These are phyloP conservation scores for Heliothis subflexa DNA, from an alignment of 1,140 invertebrate genomes.

Conservation along the genomic window DNA sequence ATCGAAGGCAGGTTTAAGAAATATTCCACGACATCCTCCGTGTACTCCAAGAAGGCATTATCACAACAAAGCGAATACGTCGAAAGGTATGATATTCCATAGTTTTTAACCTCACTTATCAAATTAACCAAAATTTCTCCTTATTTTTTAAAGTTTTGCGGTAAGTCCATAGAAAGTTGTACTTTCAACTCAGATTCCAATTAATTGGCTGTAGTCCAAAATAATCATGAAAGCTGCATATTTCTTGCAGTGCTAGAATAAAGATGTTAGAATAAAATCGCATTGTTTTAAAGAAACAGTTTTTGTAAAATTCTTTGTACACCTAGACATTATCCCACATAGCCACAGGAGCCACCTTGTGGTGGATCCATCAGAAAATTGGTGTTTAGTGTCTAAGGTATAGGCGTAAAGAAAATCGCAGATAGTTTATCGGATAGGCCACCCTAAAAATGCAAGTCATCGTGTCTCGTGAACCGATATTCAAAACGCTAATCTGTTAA, in stretches of 20 bases:
- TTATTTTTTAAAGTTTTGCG: conserved; percentile 3
- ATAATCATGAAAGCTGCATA: neutral
- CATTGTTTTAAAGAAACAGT: too few relatives aligned
- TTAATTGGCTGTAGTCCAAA: neutral
- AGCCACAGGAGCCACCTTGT: too few relatives aligned
- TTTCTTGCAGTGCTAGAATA: neutral
- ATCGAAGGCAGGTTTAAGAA: conserved; percentile 84
- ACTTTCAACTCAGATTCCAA: conserved; percentile 12
- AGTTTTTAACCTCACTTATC: neutral
- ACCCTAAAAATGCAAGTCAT: too few relatives aligned
- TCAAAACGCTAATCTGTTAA: too few relatives aligned
- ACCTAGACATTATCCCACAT: too few relatives aligned
- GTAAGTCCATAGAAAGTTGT: conserved; percentile 1
- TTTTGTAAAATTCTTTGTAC: too few relatives aligned
- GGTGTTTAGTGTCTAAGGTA: too few relatives aligned
- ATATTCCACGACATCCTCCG: conserved; percentile 81
- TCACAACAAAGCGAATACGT: conserved; percentile 82
- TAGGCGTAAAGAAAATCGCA: too few relatives aligned
- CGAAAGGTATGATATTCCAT: conserved; percentile 69
- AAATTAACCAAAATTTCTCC: neutral
- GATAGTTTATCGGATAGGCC: too few relatives aligned
- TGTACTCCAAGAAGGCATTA: conserved; percentile 82
- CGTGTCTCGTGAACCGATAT: too few relatives aligned
- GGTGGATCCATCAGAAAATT: too few relatives aligned
- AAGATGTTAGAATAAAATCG: too few relatives aligned